These are phyloP conservation scores for Cyanoderma ruficeps DNA, from an alignment of 2,113 vertebrate species.

Conservation along the genomic window DNA sequence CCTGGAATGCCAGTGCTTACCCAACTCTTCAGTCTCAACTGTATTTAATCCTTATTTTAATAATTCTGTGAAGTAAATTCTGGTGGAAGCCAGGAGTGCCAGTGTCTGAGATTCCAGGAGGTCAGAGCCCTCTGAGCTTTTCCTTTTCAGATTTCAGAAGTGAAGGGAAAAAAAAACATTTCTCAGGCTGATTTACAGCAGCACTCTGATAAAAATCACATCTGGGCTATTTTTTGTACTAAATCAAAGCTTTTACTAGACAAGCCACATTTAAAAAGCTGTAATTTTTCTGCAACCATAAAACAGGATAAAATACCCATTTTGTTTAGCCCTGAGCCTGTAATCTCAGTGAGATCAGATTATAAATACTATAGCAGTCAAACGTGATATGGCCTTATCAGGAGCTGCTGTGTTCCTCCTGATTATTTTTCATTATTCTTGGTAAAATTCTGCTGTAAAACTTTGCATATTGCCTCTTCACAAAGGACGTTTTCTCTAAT, in stretches of 20 bases:
- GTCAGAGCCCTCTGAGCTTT: neutral
- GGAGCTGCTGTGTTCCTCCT: neutral
- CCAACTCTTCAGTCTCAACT: neutral
- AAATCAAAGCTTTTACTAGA: slow-evolving; percentile 36
- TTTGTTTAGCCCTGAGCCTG: slow-evolving; percentile 25
- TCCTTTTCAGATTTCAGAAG: neutral
- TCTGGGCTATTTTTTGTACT: slow-evolving; percentile 10
- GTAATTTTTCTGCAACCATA: slow-evolving; percentile 31
- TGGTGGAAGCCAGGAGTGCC: neutral
- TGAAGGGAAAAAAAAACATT: neutral
- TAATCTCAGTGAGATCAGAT: slow-evolving; percentile 4
- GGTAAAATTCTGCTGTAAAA: neutral
- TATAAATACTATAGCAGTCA: neutral
- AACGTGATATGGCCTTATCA: neutral
- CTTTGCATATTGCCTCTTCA: neutral
- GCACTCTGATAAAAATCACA: slow-evolving; percentile 21
- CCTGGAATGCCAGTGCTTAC: neutral
- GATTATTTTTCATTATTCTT: neutral
- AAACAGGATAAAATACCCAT: neutral
- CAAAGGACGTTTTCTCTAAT: neutral
- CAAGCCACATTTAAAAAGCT: slow-evolving; percentile 32
- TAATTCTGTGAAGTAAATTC: neutral
- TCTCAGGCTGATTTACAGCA: slow-evolving; percentile 16
- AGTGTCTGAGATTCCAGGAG: neutral
- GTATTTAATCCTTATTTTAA: neutral